These are phyloP conservation scores for Lamprotornis superbus DNA, from an alignment of 2,113 vertebrate genomes.

Conservation along the genomic window DNA sequence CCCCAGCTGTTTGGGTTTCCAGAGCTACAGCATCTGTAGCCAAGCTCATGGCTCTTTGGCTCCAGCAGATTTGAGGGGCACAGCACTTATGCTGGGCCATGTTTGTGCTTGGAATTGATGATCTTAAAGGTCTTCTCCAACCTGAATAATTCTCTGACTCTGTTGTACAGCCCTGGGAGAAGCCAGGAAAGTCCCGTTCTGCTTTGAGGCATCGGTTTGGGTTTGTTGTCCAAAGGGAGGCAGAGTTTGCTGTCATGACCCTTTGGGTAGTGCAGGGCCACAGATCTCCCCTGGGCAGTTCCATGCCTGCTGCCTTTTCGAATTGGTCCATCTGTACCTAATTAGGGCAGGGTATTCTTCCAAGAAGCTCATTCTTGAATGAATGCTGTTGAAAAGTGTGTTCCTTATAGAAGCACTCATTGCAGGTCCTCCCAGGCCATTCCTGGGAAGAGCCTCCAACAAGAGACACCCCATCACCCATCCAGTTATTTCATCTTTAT, in stretches of 20 bases:
- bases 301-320: neutral
- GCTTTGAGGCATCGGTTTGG: fast-evolving
- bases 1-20: neutral
- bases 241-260: neutral
- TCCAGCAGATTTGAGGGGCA: neutral
- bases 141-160: neutral
- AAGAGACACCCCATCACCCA: neutral
- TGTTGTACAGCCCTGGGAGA: neutral
- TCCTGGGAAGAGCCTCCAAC: fast-evolving
- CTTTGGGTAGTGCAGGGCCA: neutral
- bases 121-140: neutral
- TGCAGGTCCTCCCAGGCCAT: neutral
- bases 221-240: neutral
- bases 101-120: neutral
- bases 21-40: fast-evolving
- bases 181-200: neutral
- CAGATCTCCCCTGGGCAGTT: neutral
- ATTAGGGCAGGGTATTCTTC: constrained; percentile 32
- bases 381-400: neutral
- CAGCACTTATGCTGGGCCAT: fast-evolving
- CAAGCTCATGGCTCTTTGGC: neutral
- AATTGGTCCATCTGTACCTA: neutral
- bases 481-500: fast-evolving
- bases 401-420: neutral
- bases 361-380: neutral